phyloP scores from a whole-genome alignment of 2,113 vertebrate species.

The Cygnus atratus region DNA sequence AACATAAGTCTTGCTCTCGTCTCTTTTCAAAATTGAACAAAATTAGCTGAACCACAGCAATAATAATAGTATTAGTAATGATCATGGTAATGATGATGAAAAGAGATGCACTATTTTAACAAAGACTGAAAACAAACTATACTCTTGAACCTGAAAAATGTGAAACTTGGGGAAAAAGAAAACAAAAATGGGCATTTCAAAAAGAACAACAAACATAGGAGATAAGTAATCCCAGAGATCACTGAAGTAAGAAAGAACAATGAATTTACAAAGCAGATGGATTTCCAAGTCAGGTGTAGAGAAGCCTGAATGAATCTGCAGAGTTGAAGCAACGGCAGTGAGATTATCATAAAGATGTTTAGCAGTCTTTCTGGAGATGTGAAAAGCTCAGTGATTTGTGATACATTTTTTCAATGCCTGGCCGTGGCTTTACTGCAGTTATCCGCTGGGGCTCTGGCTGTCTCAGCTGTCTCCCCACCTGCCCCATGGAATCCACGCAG shows the following conservation, averaged over 20 bases:
- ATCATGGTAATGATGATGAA: neutral
- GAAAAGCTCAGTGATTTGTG: neutral
- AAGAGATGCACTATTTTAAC: neutral
- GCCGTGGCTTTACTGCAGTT: accelerated
- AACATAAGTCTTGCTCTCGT: neutral
- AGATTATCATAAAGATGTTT: neutral
- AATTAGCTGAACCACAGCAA: neutral
- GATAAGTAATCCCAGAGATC: neutral
- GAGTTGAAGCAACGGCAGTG: accelerated
- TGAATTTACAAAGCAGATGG: neutral
- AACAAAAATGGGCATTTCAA: neutral
- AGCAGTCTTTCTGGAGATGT: neutral
- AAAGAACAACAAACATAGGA: neutral
- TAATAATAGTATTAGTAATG: neutral
- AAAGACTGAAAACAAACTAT: neutral
- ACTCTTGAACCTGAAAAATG: neutral
- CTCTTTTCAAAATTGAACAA: neutral
- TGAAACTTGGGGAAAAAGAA: neutral
- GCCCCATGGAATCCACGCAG: accelerated
- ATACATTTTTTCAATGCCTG: neutral
- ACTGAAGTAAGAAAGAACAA: neutral
- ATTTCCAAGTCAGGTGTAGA: neutral
- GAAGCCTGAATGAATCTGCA: neutral
- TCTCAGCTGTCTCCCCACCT: accelerated
- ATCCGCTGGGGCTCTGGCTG: accelerated